These are phyloP conservation scores for Agapornis roseicollis DNA, from an alignment of 2,113 vertebrate species.

Conservation along the genomic window DNA sequence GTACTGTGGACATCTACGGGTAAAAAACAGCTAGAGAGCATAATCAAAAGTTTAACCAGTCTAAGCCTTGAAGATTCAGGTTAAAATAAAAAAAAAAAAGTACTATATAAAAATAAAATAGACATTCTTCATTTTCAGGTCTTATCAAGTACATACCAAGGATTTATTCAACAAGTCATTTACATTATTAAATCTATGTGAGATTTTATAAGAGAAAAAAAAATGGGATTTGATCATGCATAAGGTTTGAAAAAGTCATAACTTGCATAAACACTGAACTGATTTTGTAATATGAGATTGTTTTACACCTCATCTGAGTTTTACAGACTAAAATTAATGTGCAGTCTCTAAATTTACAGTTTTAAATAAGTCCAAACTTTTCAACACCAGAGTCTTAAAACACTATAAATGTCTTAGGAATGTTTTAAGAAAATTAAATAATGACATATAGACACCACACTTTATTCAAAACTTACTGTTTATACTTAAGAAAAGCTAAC, in stretches of 20 bases:
- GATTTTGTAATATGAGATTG: background rate
- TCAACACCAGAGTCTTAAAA: background rate
- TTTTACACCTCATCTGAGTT: background rate
- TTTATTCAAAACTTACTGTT: background rate
- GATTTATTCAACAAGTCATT: background rate
- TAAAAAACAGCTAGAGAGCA: background rate
- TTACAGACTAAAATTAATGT: background rate
- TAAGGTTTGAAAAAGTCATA: background rate
- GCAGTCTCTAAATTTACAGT: background rate
- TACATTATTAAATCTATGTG: background rate
- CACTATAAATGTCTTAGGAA: background rate
- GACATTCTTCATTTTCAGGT: background rate
- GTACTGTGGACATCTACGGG: background rate
- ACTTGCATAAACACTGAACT: background rate
- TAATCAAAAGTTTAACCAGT: background rate
- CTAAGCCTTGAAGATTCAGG: background rate
- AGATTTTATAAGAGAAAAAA: background rate
- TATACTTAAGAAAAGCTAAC: background rate
- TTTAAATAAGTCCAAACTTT: background rate
- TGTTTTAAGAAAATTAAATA: background rate
- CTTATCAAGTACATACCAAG: background rate
- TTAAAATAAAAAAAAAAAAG: background rate
- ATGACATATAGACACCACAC: background rate
- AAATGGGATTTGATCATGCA: accelerated
- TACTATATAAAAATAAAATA: background rate